These are phyloP conservation scores for Geopemphigus sp. DNA, from an alignment of 1,140 invertebrate genomes.

Conservation along the genomic window DNA sequence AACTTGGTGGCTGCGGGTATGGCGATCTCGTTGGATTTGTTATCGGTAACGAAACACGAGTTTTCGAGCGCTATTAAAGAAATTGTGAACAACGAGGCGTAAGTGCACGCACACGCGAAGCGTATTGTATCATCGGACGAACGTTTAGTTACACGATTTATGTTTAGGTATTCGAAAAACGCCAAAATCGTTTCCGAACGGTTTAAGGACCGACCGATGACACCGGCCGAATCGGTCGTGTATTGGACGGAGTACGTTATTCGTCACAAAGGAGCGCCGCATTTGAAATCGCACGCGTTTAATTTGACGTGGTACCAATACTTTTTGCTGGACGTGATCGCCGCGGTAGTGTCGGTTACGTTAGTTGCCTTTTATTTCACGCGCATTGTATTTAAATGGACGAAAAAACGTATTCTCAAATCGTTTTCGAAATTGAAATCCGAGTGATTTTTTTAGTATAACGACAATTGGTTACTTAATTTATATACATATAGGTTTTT, in stretches of 20 bases:
- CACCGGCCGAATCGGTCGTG: conserved; percentile 60
- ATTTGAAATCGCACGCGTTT: conserved; percentile 50
- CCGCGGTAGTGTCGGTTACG: background rate
- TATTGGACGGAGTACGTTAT: conserved; percentile 65
- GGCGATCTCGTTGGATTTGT: conserved; percentile 54
- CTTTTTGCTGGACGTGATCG: conserved; percentile 51
- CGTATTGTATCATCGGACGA: background rate
- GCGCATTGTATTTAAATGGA: background rate
- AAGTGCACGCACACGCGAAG: background rate
- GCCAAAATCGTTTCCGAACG: conserved; percentile 59
- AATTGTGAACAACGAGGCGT: conserved; percentile 20
- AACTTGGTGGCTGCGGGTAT: conserved; percentile 56
- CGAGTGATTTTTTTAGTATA: background rate
- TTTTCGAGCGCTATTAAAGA: conserved; percentile 50
- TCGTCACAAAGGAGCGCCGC: conserved; percentile 55
- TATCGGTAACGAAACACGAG: conserved; percentile 54
- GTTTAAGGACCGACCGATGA: conserved; percentile 61
- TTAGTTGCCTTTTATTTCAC: background rate
- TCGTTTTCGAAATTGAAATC: background rate
- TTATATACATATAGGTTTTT: no score
- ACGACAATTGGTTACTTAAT: no score
- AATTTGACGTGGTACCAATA: conserved; percentile 52
- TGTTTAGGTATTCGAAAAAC: conserved; percentile 56
- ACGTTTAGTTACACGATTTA: background rate
- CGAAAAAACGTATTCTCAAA: background rate